Percentiles rank a stretch among this genome's conserved stretches.
Conservation (phyloP, 1,140 invertebrate genomes). For the Colletes latitarsis region DNA sequence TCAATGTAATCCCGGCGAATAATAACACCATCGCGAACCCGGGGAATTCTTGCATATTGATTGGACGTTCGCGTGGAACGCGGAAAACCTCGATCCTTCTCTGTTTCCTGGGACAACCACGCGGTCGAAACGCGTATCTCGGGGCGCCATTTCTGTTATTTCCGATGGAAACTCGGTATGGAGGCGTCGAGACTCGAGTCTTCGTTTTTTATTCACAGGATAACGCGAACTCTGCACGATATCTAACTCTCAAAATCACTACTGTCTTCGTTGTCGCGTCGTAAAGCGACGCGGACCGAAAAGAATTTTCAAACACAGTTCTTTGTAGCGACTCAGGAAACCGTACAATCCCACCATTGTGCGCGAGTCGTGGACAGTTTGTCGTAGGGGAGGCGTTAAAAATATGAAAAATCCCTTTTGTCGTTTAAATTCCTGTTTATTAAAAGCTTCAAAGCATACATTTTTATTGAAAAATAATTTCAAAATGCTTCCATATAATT, state of each 20-base stretch:
- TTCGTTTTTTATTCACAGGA: too few species aligned
- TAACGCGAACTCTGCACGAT: too few species aligned
- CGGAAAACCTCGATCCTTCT: slow-evolving; percentile 39
- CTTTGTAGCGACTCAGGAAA: background rate
- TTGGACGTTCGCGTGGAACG: slow-evolving; percentile 14
- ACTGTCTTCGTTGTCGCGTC: too few species aligned
- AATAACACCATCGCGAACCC: slow-evolving; percentile 10
- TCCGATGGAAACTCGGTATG: background rate
- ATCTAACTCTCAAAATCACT: too few species aligned
- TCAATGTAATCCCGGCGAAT: slow-evolving; percentile 41
- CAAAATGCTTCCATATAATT: too few species aligned
- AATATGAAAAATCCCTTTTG: too few species aligned
- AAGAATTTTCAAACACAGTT: slow-evolving; percentile 6
- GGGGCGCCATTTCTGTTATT: background rate
- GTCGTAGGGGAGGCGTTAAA: background rate
- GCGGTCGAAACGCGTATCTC: background rate
- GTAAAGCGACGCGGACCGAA: too few species aligned
- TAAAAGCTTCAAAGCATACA: too few species aligned
- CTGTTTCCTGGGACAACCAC: slow-evolving; percentile 26
- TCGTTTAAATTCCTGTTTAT: too few species aligned
- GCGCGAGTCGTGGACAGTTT: background rate
- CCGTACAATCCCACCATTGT: background rate
- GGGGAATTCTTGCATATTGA: slow-evolving; percentile 24
- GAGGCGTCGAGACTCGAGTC: too few species aligned
- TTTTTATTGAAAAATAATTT: too few species aligned